Base-by-base conservation (phyloP, 2,113 vertebrate genomes). In the Callopanchax toddi region DNA sequence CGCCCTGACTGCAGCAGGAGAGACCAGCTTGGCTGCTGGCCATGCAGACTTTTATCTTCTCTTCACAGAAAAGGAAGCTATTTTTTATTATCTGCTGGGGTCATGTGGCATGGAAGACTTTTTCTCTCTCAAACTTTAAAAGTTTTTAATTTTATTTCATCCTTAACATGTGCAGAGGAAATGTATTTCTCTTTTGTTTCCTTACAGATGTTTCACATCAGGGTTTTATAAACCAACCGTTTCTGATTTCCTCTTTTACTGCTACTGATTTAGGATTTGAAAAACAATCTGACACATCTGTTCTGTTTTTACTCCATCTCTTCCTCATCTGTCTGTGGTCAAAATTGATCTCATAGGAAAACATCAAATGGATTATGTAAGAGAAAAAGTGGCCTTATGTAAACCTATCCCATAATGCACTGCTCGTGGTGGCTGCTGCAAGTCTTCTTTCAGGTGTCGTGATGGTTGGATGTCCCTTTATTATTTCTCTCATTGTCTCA, bases 281-380 rank as follows among this genome's bases (percentile, higher is more conserved):
- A n/a, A n/a, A n/a, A n/a, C n/a, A 29, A 5, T 29, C 26, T 29
- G 26, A 29, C 26, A 29, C 26, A 3, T 49, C 44, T 44, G 0
- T 34, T 0, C 17, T 21, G 18, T 25, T 23, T 23, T 4, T 13
- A n/a, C n/a, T n/a, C n/a, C n/a, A n/a, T 22, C 62, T 61, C 59
- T 5, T 16, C 55, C 59, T 59, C 70, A n/a, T 63, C 76, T 54
- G 53, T 78, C 79, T 60, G 21, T 71, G 32, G 67, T 71, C 74
- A 79, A 89, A 84, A 87, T 79, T 78, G 87, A 89, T 84, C 83
- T 88, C 88, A 89, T 91, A 81, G n/a, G n/a, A n/a, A 91, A 89
- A 90, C 86, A 91, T 89, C 67, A 81, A 91, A 87, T 80, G 84
- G 81, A 85, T 91, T 91, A 89, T 90, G 91, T 89, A 86, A 89